Percentiles rank a stretch among this genome's conserved stretches.
phyloP scores from a whole-genome alignment of 1,140 invertebrate genomes.

The Melitaea cinxia region DNA sequence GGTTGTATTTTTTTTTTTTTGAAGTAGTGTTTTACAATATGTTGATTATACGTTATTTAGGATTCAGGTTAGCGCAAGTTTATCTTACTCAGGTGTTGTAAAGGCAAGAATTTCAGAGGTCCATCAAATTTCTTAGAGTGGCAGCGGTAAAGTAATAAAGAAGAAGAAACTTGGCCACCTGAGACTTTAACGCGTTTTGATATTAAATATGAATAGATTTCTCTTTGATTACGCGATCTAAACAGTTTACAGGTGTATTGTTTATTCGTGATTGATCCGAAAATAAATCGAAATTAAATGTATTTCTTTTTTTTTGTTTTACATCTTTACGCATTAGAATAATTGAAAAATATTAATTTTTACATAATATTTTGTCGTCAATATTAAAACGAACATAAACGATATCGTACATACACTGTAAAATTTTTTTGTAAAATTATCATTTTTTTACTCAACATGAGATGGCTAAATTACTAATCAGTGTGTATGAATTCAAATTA shows the following conservation, averaged over 20 bases:
- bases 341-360: too few relatives aligned
- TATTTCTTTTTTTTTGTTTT: too few relatives aligned
- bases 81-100: constrained; percentile 22
- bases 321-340: too few relatives aligned
- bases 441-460: too few relatives aligned
- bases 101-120: constrained; percentile 20
- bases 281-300: too few relatives aligned
- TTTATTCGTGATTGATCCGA: neutral
- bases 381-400: too few relatives aligned
- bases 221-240: neutral
- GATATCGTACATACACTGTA: too few relatives aligned
- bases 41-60: neutral
- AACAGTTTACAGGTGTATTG: neutral
- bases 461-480: too few relatives aligned
- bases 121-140: constrained; percentile 33
- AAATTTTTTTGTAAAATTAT: too few relatives aligned
- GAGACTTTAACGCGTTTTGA: constrained; percentile 23
- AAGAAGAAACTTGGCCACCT: constrained; percentile 32
- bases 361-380: too few relatives aligned
- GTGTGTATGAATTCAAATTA: too few relatives aligned
- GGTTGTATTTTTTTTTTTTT: too few relatives aligned
- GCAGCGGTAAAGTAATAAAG: constrained; percentile 23
- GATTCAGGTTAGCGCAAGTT: neutral
- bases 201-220: neutral
- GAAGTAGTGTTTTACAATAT: neutral